Conservation (phyloP, 2,888 invertebrate species). For the Agrochola litura region DNA sequence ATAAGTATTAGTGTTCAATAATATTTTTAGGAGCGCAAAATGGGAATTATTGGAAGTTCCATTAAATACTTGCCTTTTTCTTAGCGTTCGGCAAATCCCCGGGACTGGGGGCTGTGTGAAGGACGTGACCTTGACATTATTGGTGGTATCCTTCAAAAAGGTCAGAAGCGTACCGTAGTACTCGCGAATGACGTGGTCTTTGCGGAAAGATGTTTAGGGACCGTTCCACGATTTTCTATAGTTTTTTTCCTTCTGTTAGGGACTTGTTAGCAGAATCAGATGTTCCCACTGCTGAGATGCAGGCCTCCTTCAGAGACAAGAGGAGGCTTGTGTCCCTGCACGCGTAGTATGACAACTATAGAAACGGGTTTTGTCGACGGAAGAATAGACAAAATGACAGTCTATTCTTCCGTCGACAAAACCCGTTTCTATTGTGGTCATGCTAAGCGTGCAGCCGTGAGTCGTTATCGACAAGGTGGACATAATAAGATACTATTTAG, state of each 20-base stretch:
- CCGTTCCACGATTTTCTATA: not conserved
- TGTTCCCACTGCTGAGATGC: not conserved
- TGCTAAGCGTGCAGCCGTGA: no score
- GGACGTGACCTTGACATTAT: conserved; percentile 22
- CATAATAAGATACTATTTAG: no score
- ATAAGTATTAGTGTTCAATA: no score
- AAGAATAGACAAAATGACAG: no score
- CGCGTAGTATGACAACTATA: no score
- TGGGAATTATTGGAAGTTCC: no score
- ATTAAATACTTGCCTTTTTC: not conserved
- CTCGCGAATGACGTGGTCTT: not conserved
- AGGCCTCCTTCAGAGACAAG: not conserved
- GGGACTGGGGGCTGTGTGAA: conserved; percentile 8
- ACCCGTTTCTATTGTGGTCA: no score
- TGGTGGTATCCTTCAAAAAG: conserved; percentile 22
- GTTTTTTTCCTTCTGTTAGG: not conserved
- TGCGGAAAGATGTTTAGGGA: conserved; percentile 2
- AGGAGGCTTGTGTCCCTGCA: not conserved
- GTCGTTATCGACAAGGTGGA: no score
- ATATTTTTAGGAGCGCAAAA: no score
- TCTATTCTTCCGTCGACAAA: no score
- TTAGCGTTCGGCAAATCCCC: not conserved
- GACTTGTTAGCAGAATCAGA: not conserved
- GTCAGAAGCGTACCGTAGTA: conserved; percentile 13
- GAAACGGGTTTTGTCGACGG: no score